Base-by-base conservation (phyloP, 1,140 invertebrate species). In the Formica selysi region DNA sequence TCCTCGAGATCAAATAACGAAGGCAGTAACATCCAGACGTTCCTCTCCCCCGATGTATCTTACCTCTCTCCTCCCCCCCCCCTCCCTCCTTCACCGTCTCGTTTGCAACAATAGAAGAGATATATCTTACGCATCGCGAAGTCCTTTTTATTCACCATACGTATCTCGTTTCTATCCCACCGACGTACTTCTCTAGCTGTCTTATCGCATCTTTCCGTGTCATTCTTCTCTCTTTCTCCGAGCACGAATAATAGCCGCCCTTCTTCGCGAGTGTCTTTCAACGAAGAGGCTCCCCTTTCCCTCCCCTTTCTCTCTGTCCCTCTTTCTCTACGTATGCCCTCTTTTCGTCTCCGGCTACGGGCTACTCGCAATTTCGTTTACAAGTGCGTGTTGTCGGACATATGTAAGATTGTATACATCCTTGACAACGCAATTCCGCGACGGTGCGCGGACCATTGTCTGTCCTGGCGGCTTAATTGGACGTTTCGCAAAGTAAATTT, bases 401-500 rank as follows among this genome's bases (percentile, higher is more conserved):
- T 73, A 83, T 32, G n/a, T 73, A 86, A 89, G 41, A 85, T 86
- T 81, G 79, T 83, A 86, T 85, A 62, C 67, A 59, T 78, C 57
- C 83, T 87, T 73, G 78, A 44, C 26, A 48, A 10, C 57, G 51
- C 51, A 41, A 68, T 86, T 87, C 62, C 78, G 80, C 67, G 70
- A 80, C 67, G 57, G 67, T 79, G 59, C 84, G 38, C 67, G 38
- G 41, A 57, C 87, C 70, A 76, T 91, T 89, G 85, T 89, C 87
- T 87, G 70, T 79, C 70, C 74, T 61, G 44, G 19, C 57, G 70
- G 36, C 83, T 87, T 92, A 91, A 92, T 92, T 91, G 89, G 86
- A 92, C 81, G 78, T 90, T 89, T 88, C 81, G 86, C 74, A 84
- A 74, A 90, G 90, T 88, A 91, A 92, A 92, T 89, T 87, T 91